These are phyloP conservation scores for Brachionus paranguensis DNA, from an alignment of 1,140 invertebrate genomes.

Conservation along the genomic window DNA sequence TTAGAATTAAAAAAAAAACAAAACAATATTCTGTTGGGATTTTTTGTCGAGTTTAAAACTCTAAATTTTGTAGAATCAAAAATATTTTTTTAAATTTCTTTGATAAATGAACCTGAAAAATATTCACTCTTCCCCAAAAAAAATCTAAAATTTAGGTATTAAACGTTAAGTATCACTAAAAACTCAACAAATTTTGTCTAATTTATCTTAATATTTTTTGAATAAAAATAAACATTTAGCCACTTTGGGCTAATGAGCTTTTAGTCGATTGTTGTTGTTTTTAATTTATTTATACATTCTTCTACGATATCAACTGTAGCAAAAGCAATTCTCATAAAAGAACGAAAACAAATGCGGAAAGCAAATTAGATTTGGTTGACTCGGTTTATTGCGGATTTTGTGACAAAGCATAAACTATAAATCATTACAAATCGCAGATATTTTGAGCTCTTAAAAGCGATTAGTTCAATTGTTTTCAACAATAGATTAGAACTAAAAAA, in stretches of 20 bases:
- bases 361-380: constrained; percentile 18
- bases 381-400: constrained; percentile 25
- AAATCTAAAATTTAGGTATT: no score
- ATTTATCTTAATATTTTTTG: not conserved
- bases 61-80: no score
- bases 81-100: no score
- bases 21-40: no score
- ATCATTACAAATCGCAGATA: not conserved
- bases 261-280: not conserved
- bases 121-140: no score
- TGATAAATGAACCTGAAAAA: no score
- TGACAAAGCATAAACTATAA: not conserved
- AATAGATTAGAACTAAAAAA: not conserved
- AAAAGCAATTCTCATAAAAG: not conserved
- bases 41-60: no score
- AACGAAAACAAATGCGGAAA: not conserved
- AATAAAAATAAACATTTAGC: not conserved
- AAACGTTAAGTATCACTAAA: no score
- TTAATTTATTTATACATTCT: not conserved
- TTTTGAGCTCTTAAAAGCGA: not conserved
- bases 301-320: not conserved
- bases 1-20: no score
- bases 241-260: not conserved
- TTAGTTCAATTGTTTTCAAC: not conserved
- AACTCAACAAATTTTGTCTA: not conserved